Evolutionary conservation across 2,797 vertebrate genomes (phyloP).

Genomic region (Liparis tanakae): DNA sequence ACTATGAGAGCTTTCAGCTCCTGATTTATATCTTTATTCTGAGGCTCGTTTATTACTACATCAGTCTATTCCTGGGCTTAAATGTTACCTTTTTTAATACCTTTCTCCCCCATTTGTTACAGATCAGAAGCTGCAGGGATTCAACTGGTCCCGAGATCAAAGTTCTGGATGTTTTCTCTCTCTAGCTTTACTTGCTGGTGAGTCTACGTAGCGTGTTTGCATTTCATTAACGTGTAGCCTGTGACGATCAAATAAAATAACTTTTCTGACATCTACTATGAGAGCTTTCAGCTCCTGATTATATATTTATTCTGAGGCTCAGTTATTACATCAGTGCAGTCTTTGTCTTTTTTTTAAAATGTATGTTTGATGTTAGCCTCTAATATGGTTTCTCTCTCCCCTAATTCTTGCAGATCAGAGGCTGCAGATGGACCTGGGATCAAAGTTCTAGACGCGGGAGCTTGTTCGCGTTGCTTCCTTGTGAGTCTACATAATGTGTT

Average conservation of each 20-base stretch:
- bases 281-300: conserved; percentile 75
- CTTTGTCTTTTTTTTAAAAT: background rate
- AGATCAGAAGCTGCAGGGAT: background rate
- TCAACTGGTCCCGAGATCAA: background rate
- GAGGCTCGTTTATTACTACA: conserved; percentile 28
- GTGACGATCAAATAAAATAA: conserved; percentile 62
- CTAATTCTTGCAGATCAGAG: background rate
- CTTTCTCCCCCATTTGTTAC: background rate
- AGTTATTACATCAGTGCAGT: fast-evolving
- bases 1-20: conserved; percentile 73
- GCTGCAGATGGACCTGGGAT: background rate
- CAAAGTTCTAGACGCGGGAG: background rate
- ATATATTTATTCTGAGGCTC: conserved; percentile 55
- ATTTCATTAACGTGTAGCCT: conserved; percentile 20
- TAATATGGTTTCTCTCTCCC: too few relatives aligned
- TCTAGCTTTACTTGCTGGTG: background rate
- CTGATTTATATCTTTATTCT: conserved; percentile 68
- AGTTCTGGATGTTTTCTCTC: background rate
- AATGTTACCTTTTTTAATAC: background rate
- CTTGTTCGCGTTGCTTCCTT: background rate
- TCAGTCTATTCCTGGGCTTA: fast-evolving
- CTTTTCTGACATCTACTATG: conserved; percentile 82
- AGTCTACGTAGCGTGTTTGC: background rate
- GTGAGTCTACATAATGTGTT: conserved; percentile 5
- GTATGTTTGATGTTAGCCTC: background rate